A percentile compares a stretch with the other conserved stretches of the same genome.
These are phyloP conservation scores for Cacoxenus indagator DNA, from an alignment of 2,888 invertebrate species.

Conservation along the genomic window DNA sequence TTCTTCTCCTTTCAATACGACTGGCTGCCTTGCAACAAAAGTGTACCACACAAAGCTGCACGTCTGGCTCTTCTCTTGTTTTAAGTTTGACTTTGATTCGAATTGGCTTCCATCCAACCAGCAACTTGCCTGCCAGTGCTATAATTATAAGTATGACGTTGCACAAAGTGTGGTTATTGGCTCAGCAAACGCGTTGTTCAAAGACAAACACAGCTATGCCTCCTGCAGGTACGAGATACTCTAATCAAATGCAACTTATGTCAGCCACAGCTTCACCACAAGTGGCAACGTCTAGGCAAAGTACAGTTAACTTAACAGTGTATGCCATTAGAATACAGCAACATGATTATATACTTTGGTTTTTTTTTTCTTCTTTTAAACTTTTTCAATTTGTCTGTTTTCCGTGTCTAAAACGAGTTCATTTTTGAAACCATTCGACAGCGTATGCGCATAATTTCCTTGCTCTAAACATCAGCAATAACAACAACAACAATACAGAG, in stretches of 20 bases:
- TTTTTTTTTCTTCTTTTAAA: neutral
- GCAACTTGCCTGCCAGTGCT: too few relatives aligned
- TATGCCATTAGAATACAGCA: neutral
- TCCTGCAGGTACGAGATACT: too few relatives aligned
- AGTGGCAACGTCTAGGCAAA: neutral
- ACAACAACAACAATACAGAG: neutral
- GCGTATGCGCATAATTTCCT: neutral
- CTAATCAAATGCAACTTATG: neutral
- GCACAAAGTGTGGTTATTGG: slow-evolving; percentile 65
- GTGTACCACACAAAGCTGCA: slow-evolving; percentile 24
- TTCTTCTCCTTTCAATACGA: too few relatives aligned
- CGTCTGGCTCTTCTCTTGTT: slow-evolving; percentile 22
- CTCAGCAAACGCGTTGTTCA: slow-evolving; percentile 36
- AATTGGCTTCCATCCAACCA: too few relatives aligned
- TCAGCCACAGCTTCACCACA: too few relatives aligned
- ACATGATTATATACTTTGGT: neutral
- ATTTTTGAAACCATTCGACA: neutral
- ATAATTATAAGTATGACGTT: slow-evolving; percentile 62
- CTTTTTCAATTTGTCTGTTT: neutral
- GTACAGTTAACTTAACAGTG: neutral
- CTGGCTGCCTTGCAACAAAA: neutral
- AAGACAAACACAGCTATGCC: neutral
- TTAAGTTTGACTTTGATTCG: neutral
- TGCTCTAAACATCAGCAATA: neutral
- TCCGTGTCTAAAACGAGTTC: neutral